Conservation (phyloP, 2,797 vertebrate genomes). For the Microcaecilia unicolor region DNA sequence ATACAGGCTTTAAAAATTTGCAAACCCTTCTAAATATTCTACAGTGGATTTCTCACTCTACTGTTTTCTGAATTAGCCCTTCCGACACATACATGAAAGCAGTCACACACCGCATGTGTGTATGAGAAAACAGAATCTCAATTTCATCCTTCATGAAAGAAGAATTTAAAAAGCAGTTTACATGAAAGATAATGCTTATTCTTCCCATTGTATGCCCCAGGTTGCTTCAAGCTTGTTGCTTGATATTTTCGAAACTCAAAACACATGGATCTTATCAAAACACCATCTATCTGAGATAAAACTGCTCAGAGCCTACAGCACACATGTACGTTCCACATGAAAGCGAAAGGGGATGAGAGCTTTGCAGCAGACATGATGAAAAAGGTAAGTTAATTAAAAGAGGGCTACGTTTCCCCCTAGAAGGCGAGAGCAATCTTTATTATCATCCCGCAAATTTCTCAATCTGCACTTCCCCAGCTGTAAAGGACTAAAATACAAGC, state of each 20-base stretch:
- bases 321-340: slow-evolving; percentile 51
- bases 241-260: slow-evolving; percentile 20
- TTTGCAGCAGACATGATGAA: slow-evolving; percentile 68
- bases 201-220: slow-evolving; percentile 24
- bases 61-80: neutral
- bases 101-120: neutral
- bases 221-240: slow-evolving; percentile 32
- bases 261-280: slow-evolving; percentile 27
- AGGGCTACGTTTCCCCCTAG: slow-evolving; percentile 57
- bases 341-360: slow-evolving; percentile 53
- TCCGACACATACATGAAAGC: neutral
- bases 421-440: slow-evolving; percentile 65
- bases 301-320: slow-evolving; percentile 35
- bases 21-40: too few relatives aligned
- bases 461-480: too few relatives aligned
- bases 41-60: too few relatives aligned
- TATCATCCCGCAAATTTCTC: too few relatives aligned
- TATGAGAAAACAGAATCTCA: neutral
- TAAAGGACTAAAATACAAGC: too few relatives aligned
- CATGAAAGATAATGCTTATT: slow-evolving; percentile 19
- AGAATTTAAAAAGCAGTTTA: slow-evolving; percentile 6
- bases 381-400: slow-evolving; percentile 71
- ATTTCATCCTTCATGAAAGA: slow-evolving; percentile 15
- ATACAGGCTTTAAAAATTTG: too few relatives aligned
- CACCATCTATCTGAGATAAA: slow-evolving; percentile 38